Percentiles rank a stretch among this genome's conserved stretches.
These are phyloP conservation scores for Xenopus laevis DNA, from an alignment of 2,113 vertebrate species.

Conservation along the genomic window DNA sequence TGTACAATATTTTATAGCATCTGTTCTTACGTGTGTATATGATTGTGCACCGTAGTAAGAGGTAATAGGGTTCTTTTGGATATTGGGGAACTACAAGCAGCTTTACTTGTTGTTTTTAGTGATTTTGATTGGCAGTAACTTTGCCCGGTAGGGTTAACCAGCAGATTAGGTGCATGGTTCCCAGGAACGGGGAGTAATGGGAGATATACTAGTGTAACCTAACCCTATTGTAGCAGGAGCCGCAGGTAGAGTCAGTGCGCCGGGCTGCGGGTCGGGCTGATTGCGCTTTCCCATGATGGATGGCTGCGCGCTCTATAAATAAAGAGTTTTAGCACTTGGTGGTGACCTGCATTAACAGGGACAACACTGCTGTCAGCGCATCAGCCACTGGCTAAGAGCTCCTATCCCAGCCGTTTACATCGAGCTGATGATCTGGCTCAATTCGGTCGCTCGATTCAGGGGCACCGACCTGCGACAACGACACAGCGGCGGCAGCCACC, in stretches of 20 bases:
- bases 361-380: conserved; percentile 10
- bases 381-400: background rate
- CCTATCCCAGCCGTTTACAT: background rate
- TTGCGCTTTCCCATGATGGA: background rate
- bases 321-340: conserved; percentile 3
- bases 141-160: background rate
- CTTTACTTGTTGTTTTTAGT: too few species aligned
- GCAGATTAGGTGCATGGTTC: background rate
- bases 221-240: background rate
- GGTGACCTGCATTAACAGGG: conserved; percentile 30
- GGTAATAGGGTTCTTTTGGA: too few species aligned
- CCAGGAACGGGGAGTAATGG: conserved; percentile 10
- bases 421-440: background rate
- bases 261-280: background rate
- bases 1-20: too few species aligned
- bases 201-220: conserved; percentile 8
- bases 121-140: too few species aligned
- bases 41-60: too few species aligned
- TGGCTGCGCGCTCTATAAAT: background rate
- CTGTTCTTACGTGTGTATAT: too few species aligned
- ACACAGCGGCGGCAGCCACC: too few species aligned
- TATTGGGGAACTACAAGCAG: too few species aligned
- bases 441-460: background rate
- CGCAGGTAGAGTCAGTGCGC: background rate
- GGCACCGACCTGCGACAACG: too few species aligned